phyloP scores from a whole-genome alignment of 1,140 invertebrate genomes.

The Drosophila obscura region DNA sequence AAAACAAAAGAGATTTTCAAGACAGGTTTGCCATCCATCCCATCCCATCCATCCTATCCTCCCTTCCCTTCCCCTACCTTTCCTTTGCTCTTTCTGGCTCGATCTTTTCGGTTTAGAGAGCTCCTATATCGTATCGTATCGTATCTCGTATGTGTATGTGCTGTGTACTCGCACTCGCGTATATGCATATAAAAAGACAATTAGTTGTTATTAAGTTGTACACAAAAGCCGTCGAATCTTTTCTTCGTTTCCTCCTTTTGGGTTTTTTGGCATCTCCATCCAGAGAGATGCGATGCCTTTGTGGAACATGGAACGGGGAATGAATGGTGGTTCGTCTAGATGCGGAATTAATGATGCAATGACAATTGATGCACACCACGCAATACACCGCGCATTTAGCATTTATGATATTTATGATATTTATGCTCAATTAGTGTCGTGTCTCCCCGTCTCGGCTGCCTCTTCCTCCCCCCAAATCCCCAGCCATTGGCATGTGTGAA shows the following conservation, averaged over 20 bases:
- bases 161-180: no score
- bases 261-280: constrained; percentile 41
- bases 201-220: constrained; percentile 82
- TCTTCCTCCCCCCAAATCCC: not conserved
- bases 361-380: constrained; percentile 55
- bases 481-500: constrained; percentile 21
- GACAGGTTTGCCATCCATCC: constrained; percentile 59
- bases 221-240: constrained; percentile 70
- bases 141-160: constrained; percentile 14
- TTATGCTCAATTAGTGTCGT: constrained; percentile 43
- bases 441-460: not conserved
- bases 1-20: constrained; percentile 61
- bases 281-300: constrained; percentile 20
- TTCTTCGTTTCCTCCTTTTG: constrained; percentile 25
- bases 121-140: constrained; percentile 1
- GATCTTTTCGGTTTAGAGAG: constrained; percentile 7
- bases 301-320: constrained; percentile 6
- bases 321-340: constrained; percentile 34
- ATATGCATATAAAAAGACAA: constrained; percentile 79
- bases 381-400: constrained; percentile 39
- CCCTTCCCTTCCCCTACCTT: constrained; percentile 16
- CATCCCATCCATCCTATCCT: no score
- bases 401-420: constrained; percentile 41
- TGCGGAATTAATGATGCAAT: constrained; percentile 69
- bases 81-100: not conserved